Conservation (phyloP, 2,888 invertebrate genomes). For the Lingula anatina region DNA sequence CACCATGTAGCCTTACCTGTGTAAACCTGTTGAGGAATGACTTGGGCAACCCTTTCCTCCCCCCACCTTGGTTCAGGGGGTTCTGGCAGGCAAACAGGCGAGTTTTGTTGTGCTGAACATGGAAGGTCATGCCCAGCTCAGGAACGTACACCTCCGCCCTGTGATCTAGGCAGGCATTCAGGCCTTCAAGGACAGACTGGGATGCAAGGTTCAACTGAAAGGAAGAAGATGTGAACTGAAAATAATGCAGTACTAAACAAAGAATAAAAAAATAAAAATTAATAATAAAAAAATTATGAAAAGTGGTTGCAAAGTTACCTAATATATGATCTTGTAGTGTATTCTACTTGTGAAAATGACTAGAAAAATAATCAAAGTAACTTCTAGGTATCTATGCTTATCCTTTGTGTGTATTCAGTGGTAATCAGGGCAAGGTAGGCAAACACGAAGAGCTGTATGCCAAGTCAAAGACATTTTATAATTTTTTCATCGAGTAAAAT, state of each 20-base stretch:
- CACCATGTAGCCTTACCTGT: constrained; percentile 35
- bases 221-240: too few relatives aligned
- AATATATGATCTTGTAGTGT: too few relatives aligned
- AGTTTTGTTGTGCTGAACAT: constrained; percentile 66
- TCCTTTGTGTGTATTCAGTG: too few relatives aligned
- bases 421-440: too few relatives aligned
- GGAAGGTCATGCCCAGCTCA: constrained; percentile 83
- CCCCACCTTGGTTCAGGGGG: constrained; percentile 92
- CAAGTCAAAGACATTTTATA: neutral
- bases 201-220: constrained; percentile 85
- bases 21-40: constrained; percentile 97
- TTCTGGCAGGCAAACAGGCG: constrained; percentile 97
- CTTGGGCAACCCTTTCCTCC: constrained; percentile 87
- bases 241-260: too few relatives aligned
- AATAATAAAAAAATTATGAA: neutral
- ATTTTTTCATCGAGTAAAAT: neutral
- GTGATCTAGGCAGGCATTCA: constrained; percentile 98
- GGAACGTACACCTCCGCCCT: constrained; percentile 93
- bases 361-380: too few relatives aligned
- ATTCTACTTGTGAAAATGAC: too few relatives aligned
- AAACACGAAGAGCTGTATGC: neutral
- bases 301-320: neutral
- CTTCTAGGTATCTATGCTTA: too few relatives aligned
- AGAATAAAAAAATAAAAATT: too few relatives aligned
- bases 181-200: constrained; percentile 94